Evolutionary conservation across 2,113 vertebrate genomes (phyloP).

Genomic region (Elephantulus edwardii): DNA sequence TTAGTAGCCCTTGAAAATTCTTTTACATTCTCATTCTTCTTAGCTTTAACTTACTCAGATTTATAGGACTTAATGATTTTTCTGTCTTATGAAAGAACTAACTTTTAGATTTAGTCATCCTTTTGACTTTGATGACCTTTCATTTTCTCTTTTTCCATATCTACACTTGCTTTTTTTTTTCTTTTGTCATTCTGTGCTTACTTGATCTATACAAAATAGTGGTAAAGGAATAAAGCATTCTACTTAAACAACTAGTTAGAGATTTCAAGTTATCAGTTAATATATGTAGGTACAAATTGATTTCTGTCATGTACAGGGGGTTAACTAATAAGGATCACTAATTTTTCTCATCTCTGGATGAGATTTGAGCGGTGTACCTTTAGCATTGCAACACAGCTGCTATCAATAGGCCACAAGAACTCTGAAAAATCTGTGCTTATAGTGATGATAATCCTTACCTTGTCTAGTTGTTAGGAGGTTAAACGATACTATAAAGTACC

Average conservation of each 20-base stretch:
- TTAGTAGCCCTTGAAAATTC: background rate
- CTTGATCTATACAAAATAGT: background rate
- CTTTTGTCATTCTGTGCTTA: background rate
- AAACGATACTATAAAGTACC: background rate
- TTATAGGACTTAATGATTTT: background rate
- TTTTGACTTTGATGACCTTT: background rate
- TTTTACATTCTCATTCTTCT: background rate
- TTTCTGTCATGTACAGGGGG: background rate
- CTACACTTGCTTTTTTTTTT: background rate
- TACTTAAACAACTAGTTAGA: background rate
- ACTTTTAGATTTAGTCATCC: background rate
- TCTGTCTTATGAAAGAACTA: background rate
- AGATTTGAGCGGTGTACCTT: no score
- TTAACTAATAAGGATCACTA: background rate
- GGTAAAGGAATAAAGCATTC: background rate
- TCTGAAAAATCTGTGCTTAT: background rate
- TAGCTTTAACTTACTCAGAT: background rate
- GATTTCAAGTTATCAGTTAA: constrained; percentile 23
- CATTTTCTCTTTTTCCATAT: background rate
- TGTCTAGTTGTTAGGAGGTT: background rate
- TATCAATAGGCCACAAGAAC: no score
- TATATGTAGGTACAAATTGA: background rate
- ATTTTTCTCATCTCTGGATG: background rate
- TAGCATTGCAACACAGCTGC: no score
- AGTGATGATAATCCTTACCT: background rate